These are phyloP conservation scores for Apantesis nais DNA, from an alignment of 2,888 invertebrate species.

Conservation along the genomic window DNA sequence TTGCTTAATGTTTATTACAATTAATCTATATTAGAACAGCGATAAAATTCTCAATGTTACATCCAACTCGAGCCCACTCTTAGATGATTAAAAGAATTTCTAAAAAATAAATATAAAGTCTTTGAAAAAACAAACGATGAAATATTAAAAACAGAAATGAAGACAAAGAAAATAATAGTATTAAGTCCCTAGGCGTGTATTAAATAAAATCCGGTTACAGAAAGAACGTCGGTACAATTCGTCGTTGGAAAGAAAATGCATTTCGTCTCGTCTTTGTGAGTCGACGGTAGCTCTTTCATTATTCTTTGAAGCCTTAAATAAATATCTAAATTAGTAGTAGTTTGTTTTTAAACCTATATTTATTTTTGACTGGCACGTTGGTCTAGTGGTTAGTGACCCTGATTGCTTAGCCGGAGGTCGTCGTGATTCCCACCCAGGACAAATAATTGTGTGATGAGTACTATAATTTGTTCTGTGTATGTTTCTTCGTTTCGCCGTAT, in stretches of 20 bases:
- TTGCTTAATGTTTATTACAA: too few species aligned
- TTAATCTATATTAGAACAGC: too few species aligned
- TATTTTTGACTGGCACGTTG: too few species aligned
- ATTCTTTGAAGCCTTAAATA: not conserved
- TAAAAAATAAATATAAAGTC: slow-evolving; percentile 32
- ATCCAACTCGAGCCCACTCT: not conserved
- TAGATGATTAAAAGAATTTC: slow-evolving; percentile 12
- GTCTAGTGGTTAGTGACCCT: not conserved
- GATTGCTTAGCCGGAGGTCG: too few species aligned
- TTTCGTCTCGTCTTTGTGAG: not conserved
- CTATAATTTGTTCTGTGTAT: too few species aligned
- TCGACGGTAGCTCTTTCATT: not conserved
- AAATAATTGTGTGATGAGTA: too few species aligned
- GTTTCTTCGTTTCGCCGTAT: too few species aligned
- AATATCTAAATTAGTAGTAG: not conserved
- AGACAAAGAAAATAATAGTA: slow-evolving; percentile 28
- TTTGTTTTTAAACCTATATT: not conserved
- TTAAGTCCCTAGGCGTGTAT: slow-evolving; percentile 24
- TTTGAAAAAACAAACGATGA: slow-evolving; percentile 18
- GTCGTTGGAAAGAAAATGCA: not conserved
- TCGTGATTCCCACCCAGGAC: too few species aligned
- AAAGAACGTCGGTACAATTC: slow-evolving; percentile 10
- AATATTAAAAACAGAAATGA: slow-evolving; percentile 17
- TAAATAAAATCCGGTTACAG: slow-evolving; percentile 36
- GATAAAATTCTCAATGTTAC: too few species aligned